Evolutionary conservation across 2,888 invertebrate species (phyloP), one percentile per base, ranked within the genome.

Genomic region (Ormyrus thymus): DNA sequence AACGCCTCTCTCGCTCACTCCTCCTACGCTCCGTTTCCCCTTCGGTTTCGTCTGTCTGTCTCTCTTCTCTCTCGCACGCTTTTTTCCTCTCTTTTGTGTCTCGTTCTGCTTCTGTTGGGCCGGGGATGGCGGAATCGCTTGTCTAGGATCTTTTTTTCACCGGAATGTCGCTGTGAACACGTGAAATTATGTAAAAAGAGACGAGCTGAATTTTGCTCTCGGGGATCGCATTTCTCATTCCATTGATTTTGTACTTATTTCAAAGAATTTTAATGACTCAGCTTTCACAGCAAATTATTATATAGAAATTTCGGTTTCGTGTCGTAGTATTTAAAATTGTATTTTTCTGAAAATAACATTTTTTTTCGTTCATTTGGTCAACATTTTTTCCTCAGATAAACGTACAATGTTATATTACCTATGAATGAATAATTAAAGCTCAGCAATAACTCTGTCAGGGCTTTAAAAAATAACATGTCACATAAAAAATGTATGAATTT

Each of bases 11-110:
- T 72, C 58, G 55, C 72, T 76, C 76, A 58, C 78, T 70, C 69
- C 78, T 73, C 79, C 82, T 62, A 72, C 80, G 77, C 76, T 66
- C 76, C 73, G 71, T 64, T 68, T 79, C 77, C 78, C 76, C 76
- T 65, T 43, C 68, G 73, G 69, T 76, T 81, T 75, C 75, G 75
- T 78, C 78, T 78, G 75, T 73, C 78, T 82, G 62, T 70, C 71
- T 65, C 75, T 56, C 68, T 70, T 75, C 71, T 65, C 75, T 56
- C 68, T 70, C 15, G 13, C 66, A 10, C 68, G 43, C 74, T 76
- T 45, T 55, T 43, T 13, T 15, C 59, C 66, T 70, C 58, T 29
- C 29, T 55, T 50, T 55, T 50, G 29, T 68, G 74, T 15, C 76
- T 58, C 48, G 70, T 55, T 58, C 66, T 55, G 43, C 10, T 15